Evolutionary conservation across 2,113 vertebrate species (phyloP).

Genomic region (Dasypus novemcinctus): DNA sequence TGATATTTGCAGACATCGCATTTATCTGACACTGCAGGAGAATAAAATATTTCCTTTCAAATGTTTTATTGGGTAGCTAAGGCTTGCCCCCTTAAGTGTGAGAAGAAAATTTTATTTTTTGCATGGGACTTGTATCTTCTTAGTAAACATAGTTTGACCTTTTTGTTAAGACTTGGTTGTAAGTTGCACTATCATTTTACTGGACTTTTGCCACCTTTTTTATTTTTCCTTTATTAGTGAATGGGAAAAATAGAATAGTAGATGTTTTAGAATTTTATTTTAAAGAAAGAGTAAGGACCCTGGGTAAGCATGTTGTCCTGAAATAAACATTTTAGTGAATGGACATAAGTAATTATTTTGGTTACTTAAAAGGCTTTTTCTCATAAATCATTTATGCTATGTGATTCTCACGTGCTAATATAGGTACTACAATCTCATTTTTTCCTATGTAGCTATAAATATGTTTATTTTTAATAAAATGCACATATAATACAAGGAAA

Average conservation of each 20-base stretch:
- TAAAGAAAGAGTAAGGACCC: slow-evolving; percentile 35
- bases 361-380: neutral
- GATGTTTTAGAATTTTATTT: slow-evolving; percentile 19
- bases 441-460: neutral
- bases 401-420: neutral
- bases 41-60: neutral
- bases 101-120: neutral
- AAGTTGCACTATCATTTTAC: neutral
- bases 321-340: neutral
- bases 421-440: neutral
- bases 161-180: neutral
- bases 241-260: neutral
- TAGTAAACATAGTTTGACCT: neutral
- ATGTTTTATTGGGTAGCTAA: neutral
- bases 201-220: neutral
- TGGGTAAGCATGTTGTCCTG: neutral
- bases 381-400: neutral
- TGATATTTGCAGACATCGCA: neutral
- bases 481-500: neutral
- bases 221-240: neutral
- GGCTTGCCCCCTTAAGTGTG: neutral
- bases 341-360: neutral
- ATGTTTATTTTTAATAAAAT: neutral
- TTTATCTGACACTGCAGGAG: neutral
- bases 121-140: neutral